phyloP scores from a whole-genome alignment of 1,140 invertebrate genomes.

The Pteromalus puparum region DNA sequence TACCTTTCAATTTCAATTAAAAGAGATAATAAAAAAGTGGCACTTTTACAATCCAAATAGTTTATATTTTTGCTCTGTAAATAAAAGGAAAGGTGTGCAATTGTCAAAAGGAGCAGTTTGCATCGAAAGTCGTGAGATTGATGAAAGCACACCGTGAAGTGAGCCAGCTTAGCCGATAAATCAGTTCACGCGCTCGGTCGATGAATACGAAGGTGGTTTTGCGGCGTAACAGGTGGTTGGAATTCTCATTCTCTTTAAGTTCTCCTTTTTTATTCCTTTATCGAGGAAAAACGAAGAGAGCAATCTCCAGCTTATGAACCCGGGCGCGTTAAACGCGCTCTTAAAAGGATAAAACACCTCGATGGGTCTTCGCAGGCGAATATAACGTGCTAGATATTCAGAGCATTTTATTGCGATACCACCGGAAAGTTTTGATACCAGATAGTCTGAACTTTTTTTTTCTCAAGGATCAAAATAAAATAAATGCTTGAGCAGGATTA shows the following conservation, averaged over 20 bases:
- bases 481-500: neutral
- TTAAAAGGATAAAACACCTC: constrained; percentile 70
- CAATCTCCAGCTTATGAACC: constrained; percentile 69
- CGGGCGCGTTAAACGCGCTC: constrained; percentile 68
- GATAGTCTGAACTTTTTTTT: neutral
- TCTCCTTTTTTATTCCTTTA: constrained; percentile 70
- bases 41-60: neutral
- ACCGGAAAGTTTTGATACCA: neutral
- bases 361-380: constrained; percentile 48
- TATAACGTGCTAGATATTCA: constrained; percentile 33
- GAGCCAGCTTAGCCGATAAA: constrained; percentile 69
- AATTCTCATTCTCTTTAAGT: constrained; percentile 67
- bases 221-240: constrained; percentile 72
- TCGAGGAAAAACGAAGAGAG: constrained; percentile 69
- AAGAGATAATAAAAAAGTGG: too few relatives aligned
- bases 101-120: neutral
- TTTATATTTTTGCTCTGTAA: neutral
- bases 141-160: constrained; percentile 53
- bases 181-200: constrained; percentile 67
- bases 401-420: constrained; percentile 16
- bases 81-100: neutral
- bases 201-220: constrained; percentile 66
- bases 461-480: neutral
- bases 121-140: constrained; percentile 21
- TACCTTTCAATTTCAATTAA: too few relatives aligned